These are phyloP conservation scores for Drosophila stalkeri DNA, from an alignment of 2,888 invertebrate species.

Conservation along the genomic window DNA sequence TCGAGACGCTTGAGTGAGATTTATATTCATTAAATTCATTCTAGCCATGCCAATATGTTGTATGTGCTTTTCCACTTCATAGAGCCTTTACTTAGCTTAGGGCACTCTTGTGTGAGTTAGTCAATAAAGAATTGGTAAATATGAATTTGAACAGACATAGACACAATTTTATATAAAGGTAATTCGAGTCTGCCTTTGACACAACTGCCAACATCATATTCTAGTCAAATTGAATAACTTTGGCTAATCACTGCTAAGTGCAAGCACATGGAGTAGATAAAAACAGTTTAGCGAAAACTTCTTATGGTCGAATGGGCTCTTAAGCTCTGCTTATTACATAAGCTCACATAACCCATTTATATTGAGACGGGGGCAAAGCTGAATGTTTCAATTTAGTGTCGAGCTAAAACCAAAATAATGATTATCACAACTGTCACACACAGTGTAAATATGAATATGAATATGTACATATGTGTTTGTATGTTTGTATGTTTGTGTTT, in stretches of 20 bases:
- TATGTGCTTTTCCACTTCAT: no score
- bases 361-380: slow-evolving; percentile 3
- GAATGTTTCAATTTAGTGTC: slow-evolving; percentile 16
- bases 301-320: neutral
- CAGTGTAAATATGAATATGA: slow-evolving; percentile 32
- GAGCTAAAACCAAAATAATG: slow-evolving; percentile 24
- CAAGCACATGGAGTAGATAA: neutral
- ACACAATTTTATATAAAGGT: neutral
- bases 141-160: no score
- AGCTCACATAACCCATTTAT: slow-evolving; percentile 3
- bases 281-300: slow-evolving; percentile 3
- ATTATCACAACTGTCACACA: slow-evolving; percentile 48
- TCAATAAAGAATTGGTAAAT: no score
- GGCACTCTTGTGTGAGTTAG: no score
- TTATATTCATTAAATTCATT: no score
- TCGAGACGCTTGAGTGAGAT: no score
- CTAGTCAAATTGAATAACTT: neutral
- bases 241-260: neutral
- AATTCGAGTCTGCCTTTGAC: neutral
- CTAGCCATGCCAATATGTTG: no score
- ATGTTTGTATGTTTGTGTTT: neutral
- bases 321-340: slow-evolving; percentile 15
- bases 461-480: slow-evolving; percentile 12
- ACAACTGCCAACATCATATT: neutral
- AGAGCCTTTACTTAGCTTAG: no score